phyloP scores from a whole-genome alignment of 2,888 invertebrate species.

The Drosophila helvetica region DNA sequence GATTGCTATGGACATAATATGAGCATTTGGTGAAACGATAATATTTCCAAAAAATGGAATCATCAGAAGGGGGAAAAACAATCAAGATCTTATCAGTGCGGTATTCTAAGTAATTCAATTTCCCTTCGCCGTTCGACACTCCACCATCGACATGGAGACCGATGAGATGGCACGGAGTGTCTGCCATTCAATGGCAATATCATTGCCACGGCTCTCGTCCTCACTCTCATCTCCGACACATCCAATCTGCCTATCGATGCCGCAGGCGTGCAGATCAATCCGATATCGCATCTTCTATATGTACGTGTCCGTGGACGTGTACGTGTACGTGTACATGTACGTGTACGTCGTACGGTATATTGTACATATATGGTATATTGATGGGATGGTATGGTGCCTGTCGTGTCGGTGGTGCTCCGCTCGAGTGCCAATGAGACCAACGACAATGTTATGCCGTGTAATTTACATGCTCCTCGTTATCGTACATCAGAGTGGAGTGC shows the following conservation, averaged over 20 bases:
- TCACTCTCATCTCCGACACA: constrained; percentile 15
- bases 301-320: constrained; percentile 7
- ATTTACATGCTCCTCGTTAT: constrained; percentile 71
- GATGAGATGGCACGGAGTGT: too few species aligned
- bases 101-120: not conserved
- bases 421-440: constrained; percentile 21
- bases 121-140: constrained; percentile 7
- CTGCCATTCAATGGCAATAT: constrained; percentile 40
- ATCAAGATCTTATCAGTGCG: constrained; percentile 8
- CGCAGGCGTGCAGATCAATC: constrained; percentile 26
- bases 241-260: constrained; percentile 53
- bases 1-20: too few species aligned
- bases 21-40: too few species aligned
- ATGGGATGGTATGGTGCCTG: too few species aligned
- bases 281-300: constrained; percentile 14
- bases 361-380: too few species aligned
- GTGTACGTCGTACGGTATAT: constrained; percentile 1
- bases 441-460: constrained; percentile 67
- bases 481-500: constrained; percentile 45
- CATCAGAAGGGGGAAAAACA: not conserved
- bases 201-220: constrained; percentile 8
- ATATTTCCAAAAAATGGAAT: too few species aligned
- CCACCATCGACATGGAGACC: too few species aligned
- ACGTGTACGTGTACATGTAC: constrained; percentile 3
- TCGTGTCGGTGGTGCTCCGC: constrained; percentile 7